Evolutionary conservation across 2,113 vertebrate species (phyloP).

Genomic region (Gorilla gorilla): DNA sequence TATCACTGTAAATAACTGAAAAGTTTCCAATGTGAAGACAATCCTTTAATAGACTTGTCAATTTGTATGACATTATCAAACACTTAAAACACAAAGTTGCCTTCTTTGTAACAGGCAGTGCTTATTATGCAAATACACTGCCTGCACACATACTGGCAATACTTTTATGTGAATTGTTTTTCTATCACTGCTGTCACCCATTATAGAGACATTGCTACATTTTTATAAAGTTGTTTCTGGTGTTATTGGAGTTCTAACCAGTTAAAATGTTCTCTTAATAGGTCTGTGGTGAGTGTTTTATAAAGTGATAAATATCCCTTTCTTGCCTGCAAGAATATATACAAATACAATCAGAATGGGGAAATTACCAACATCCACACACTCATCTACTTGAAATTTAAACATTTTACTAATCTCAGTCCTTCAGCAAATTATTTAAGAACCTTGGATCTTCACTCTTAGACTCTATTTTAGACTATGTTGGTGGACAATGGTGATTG

Average conservation of each 20-base stretch:
- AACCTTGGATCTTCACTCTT: background rate
- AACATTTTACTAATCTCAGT: background rate
- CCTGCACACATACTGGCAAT: background rate
- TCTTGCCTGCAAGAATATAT: background rate
- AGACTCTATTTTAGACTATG: background rate
- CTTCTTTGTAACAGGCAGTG: background rate
- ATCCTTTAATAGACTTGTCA: background rate
- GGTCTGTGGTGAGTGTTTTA: background rate
- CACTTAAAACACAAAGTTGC: background rate
- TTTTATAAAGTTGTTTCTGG: slow-evolving; percentile 25
- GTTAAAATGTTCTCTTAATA: background rate
- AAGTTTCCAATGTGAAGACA: background rate
- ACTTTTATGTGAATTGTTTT: background rate
- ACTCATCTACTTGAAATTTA: background rate
- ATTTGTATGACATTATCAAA: background rate
- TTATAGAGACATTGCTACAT: background rate
- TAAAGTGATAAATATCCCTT: background rate
- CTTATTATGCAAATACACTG: background rate
- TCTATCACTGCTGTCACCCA: background rate
- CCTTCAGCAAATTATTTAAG: background rate
- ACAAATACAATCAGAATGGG: background rate
- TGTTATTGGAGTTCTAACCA: background rate
- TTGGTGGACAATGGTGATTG: background rate
- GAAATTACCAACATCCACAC: background rate
- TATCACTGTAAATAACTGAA: background rate